Conservation (phyloP, 2,113 vertebrate genomes). For the Cyanoramphus novaezelandiae region DNA sequence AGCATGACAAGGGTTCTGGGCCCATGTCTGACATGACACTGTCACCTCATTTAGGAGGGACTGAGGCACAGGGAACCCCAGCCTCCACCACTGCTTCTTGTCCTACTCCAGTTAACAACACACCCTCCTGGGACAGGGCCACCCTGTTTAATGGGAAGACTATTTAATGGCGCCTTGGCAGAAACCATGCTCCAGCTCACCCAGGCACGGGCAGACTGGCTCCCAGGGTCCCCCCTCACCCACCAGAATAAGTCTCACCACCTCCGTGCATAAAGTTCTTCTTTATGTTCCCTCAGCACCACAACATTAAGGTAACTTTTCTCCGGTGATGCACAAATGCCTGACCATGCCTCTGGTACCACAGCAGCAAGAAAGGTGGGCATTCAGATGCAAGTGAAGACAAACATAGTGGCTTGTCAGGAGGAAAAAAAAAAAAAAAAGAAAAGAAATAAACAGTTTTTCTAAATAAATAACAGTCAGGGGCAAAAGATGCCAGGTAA, state of each 20-base stretch:
- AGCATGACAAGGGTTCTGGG: fast-evolving
- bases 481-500: not conserved
- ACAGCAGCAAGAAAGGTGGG: not conserved
- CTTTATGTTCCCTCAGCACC: not conserved
- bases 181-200: not conserved
- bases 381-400: not conserved
- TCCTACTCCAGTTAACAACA: not conserved
- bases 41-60: fast-evolving
- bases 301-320: not conserved
- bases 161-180: fast-evolving
- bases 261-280: not conserved
- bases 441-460: not conserved
- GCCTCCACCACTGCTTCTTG: fast-evolving
- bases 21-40: fast-evolving
- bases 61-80: not conserved
- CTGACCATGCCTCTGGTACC: not conserved
- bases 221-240: not conserved
- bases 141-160: fast-evolving
- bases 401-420: not conserved
- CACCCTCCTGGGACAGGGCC: fast-evolving
- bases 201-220: fast-evolving
- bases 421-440: not conserved
- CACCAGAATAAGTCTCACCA: not conserved
- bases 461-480: not conserved
- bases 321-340: not conserved